phyloP scores from a whole-genome alignment of 2,888 invertebrate species.

The Dryocosmus kuriphilus region DNA sequence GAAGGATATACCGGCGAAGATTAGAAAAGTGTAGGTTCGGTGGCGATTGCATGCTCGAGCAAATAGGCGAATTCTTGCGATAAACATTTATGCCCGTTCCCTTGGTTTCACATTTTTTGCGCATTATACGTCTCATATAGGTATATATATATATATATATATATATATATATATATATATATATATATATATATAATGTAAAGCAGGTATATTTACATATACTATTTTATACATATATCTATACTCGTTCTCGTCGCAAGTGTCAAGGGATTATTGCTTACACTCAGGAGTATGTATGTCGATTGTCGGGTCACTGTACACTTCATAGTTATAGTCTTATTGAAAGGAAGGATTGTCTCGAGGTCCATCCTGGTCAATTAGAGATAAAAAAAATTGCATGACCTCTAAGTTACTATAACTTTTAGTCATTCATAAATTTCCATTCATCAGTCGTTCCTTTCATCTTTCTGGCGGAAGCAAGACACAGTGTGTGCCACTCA shows the following conservation, averaged over 20 bases:
- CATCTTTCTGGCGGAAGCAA: constrained; percentile 28
- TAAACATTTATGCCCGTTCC: background rate
- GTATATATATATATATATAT: too few species aligned
- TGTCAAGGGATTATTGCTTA: constrained; percentile 12
- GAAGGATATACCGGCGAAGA: background rate
- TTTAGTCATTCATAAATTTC: constrained; percentile 36
- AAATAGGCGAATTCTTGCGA: constrained; percentile 29
- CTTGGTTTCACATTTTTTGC: background rate
- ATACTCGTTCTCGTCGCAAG: constrained; percentile 5
- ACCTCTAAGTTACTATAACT: constrained; percentile 25
- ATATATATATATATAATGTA: background rate
- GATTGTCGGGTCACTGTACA: constrained; percentile 28
- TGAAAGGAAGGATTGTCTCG: constrained; percentile 24
- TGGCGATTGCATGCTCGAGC: constrained; percentile 25
- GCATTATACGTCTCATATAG: background rate
- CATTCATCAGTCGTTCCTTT: constrained; percentile 38
- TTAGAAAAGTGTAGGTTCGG: background rate
- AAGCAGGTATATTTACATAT: background rate
- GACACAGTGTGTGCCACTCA: background rate
- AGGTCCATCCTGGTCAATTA: constrained; percentile 27
- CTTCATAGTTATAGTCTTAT: constrained; percentile 24
- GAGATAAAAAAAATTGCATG: constrained; percentile 12
- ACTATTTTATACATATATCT: background rate
- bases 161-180: background rate
- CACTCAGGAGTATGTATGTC: background rate